phyloP scores from a whole-genome alignment of 1,140 invertebrate genomes.

The Melitaea cinxia region DNA sequence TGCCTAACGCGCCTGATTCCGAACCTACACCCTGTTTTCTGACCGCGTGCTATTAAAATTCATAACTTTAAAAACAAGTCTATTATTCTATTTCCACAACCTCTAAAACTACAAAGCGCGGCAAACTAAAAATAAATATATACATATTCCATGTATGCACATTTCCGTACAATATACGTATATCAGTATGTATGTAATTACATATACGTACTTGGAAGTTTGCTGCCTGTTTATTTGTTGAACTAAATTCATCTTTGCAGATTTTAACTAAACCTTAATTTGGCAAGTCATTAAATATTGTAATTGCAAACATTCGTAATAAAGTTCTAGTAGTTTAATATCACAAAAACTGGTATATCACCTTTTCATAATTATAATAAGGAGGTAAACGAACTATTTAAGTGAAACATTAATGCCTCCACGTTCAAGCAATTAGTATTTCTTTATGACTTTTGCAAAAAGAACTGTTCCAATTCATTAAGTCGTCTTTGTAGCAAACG shows the following conservation, averaged over 20 bases:
- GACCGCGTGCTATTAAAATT: no score
- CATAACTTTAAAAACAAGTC: no score
- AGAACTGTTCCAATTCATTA: conserved; percentile 21
- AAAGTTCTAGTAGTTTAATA: background rate
- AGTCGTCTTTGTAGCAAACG: conserved; percentile 11
- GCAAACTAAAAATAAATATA: no score
- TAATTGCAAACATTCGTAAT: background rate
- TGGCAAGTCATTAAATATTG: conserved; percentile 1
- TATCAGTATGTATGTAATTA: background rate
- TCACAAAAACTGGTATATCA: background rate
- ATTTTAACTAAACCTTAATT: background rate
- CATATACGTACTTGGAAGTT: background rate
- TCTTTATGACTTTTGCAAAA: conserved; percentile 24
- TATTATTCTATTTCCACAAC: no score
- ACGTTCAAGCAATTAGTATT: conserved; percentile 25
- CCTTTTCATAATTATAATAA: conserved; percentile 9
- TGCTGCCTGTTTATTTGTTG: no score
- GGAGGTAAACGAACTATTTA: conserved; percentile 12
- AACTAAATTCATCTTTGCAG: background rate
- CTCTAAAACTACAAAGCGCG: no score
- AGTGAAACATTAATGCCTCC: conserved; percentile 2
- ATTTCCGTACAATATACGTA: no score
- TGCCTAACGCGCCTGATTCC: no score
- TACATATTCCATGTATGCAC: no score
- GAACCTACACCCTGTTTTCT: no score